Evolutionary conservation across 2,797 vertebrate species (phyloP), one percentile per base, ranked within the genome.

Genomic region (Fundulus diaphanus): DNA sequence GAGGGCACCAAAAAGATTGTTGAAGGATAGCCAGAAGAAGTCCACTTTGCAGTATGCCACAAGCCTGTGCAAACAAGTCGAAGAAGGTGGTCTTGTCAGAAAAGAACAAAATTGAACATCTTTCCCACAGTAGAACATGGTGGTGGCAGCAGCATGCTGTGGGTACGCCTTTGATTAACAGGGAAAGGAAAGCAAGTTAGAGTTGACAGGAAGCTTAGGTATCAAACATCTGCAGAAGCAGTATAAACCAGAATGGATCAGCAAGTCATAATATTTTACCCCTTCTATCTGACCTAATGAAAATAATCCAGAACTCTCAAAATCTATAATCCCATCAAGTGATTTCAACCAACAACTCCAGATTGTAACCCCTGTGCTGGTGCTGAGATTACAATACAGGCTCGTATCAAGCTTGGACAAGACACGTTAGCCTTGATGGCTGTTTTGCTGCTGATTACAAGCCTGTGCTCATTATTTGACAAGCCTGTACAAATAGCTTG

Each of bases 401-500:
- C 61, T 81, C 44, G 16, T 70, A 44, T 82, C 59, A 51, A 70
- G 71, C 59, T 70, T 27, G 44, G 72, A 87, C 84, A 78, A 73
- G 61, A 84, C 80, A 86, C 54, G 72, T 66, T 61, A 51, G 27
- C 72, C 80, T 83, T 82, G 80, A 87, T 83, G 84, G 75, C 87
- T 86, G 87, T 88, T 74, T 37, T 65, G 37, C 29, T 3, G 69
- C 57, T 12, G 69, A 80, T 91, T 85, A 86, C 88, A 76, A 86
- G 86, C 74, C 35, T 48, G 40, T 80, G 73, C 84, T 91, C 85
- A 84, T 90, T 85, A 91, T 86, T 90, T 82, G 82, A 90, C 91
- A 85, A 89, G 89, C 82, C 79, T 31, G 29, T 85, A 87, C 88
- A 93, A 92, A 93, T 92, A 90, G 88, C 82, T 66, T 44, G 74